These are phyloP conservation scores for Ceratothoa steindachneri DNA, from an alignment of 2,888 invertebrate species.

Conservation along the genomic window DNA sequence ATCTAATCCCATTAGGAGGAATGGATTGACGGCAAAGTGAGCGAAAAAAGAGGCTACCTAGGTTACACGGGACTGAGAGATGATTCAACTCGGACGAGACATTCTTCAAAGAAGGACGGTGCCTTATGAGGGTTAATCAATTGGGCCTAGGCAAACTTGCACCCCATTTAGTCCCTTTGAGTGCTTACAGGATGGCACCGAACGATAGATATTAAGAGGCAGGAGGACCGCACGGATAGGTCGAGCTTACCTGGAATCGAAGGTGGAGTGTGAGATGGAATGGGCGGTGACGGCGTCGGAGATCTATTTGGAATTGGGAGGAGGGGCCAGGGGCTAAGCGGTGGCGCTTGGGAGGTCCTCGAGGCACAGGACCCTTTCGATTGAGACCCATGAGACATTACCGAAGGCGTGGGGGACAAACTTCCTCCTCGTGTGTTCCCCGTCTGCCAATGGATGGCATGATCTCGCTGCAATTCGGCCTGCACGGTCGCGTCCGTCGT, in stretches of 20 bases:
- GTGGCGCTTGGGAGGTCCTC: constrained; percentile 6
- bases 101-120: no score
- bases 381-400: neutral
- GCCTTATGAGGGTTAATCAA: no score
- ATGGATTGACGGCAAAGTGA: no score
- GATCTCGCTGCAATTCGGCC: constrained; percentile 38
- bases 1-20: no score
- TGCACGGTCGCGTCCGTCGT: constrained; percentile 31
- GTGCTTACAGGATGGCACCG: no score
- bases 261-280: constrained; percentile 32
- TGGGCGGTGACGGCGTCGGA: constrained; percentile 29
- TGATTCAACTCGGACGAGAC: no score
- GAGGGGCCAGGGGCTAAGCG: constrained; percentile 28
- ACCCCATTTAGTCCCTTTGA: no score
- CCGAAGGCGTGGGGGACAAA: neutral
- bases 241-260: constrained; percentile 42
- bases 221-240: no score
- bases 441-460: constrained; percentile 34
- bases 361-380: neutral
- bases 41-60: no score
- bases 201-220: no score
- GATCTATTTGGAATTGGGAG: constrained; percentile 25
- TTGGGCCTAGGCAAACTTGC: no score
- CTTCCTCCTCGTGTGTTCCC: constrained; percentile 27
- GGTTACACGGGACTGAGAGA: no score